Percentiles rank a stretch among this genome's conserved stretches.
phyloP scores from a whole-genome alignment of 2,797 vertebrate species.

The Oreochromis mossambicus region DNA sequence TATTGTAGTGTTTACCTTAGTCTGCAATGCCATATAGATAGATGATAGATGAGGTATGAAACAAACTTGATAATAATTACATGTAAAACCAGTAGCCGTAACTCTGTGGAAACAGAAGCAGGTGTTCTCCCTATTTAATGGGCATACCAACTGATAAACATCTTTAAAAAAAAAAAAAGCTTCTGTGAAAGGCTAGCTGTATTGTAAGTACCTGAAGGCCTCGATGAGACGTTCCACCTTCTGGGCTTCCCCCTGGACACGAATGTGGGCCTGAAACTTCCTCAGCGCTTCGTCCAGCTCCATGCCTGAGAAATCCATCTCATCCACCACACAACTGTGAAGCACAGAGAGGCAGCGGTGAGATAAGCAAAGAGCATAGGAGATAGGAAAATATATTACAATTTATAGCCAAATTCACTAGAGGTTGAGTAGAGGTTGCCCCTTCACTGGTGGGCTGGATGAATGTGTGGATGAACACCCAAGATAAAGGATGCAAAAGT shows the following conservation, averaged over 20 bases:
- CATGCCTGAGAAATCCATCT: slow-evolving; percentile 99
- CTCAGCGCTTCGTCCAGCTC: slow-evolving; percentile 97
- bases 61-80: not conserved
- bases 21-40: not conserved
- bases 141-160: not conserved
- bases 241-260: slow-evolving; percentile 97
- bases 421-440: not conserved
- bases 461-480: not conserved
- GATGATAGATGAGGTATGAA: not conserved
- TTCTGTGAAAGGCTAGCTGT: not conserved
- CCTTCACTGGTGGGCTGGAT: not conserved
- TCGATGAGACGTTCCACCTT: slow-evolving; percentile 97
- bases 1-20: not conserved
- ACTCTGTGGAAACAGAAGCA: not conserved
- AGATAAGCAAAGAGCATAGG: not conserved
- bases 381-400: not conserved
- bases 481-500: not conserved
- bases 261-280: slow-evolving; percentile 98
- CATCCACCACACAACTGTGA: slow-evolving; percentile 92
- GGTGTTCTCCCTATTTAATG: not conserved
- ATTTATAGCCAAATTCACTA: not conserved
- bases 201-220: slow-evolving; percentile 86
- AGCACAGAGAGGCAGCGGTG: not conserved
- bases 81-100: not conserved
- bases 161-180: not conserved